Conservation (phyloP, 2,888 invertebrate genomes). For the Leptopilina drosophilae region DNA sequence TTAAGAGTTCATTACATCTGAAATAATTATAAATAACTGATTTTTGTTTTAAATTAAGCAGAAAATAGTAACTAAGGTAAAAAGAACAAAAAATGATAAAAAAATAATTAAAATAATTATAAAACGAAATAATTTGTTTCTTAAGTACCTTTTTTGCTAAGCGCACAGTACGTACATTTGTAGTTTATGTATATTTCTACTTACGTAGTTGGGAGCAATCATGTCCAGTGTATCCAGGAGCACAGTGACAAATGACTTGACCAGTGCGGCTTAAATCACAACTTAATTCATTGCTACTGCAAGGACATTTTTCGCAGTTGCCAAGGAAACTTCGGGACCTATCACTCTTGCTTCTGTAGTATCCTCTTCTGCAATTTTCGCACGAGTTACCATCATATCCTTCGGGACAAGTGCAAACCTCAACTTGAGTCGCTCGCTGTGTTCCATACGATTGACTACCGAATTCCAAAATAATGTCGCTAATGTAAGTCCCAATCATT, state of each 20-base stretch:
- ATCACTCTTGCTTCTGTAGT: conserved; percentile 83
- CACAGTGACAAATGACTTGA: conserved; percentile 84
- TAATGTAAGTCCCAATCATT: conserved; percentile 84
- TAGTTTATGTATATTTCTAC: neutral
- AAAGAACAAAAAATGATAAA: no score
- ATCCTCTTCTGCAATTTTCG: conserved; percentile 85
- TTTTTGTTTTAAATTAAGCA: no score
- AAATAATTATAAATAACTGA: no score
- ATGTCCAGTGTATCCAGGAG: conserved; percentile 83
- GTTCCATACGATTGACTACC: conserved; percentile 83
- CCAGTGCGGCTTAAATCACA: conserved; percentile 80
- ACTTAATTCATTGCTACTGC: conserved; percentile 85
- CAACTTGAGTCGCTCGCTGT: conserved; percentile 86
- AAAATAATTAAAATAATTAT: no score
- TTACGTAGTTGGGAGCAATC: conserved; percentile 77
- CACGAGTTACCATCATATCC: conserved; percentile 92
- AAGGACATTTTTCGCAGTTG: conserved; percentile 86
- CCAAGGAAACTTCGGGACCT: conserved; percentile 78
- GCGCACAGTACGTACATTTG: no score
- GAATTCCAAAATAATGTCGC: conserved; percentile 92
- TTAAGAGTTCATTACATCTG: no score
- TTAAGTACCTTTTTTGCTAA: no score
- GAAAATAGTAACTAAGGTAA: no score
- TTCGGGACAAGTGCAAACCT: conserved; percentile 90
- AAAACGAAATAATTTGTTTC: no score